A percentile compares a stretch with the other conserved stretches of the same genome.
These are phyloP conservation scores for Prostheceraeus crozeri DNA, from an alignment of 2,888 invertebrate genomes.

Conservation along the genomic window DNA sequence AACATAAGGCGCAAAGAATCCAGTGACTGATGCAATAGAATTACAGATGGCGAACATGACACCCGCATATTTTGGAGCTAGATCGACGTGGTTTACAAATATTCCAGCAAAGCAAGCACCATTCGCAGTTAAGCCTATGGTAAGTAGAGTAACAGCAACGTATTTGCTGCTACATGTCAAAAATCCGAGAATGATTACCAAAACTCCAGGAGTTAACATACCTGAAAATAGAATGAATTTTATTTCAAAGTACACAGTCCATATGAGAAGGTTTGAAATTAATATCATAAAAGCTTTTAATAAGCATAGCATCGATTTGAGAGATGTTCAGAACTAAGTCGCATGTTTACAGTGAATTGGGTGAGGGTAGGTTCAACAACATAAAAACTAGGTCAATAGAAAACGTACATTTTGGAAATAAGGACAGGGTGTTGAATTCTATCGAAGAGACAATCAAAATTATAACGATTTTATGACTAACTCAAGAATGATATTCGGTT, in stretches of 20 bases:
- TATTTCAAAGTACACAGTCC: conserved; percentile 33
- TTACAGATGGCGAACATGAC: conserved; percentile 55
- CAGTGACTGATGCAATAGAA: conserved; percentile 52
- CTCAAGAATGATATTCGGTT: too few species aligned
- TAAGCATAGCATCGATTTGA: too few species aligned
- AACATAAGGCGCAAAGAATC: conserved; percentile 52
- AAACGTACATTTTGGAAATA: too few species aligned
- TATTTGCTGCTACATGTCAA: conserved; percentile 48
- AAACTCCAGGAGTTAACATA: conserved; percentile 47
- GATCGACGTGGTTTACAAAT: conserved; percentile 56
- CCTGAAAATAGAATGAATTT: conserved; percentile 43
- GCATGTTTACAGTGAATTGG: too few species aligned
- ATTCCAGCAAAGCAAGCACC: conserved; percentile 53
- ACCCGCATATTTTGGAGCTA: conserved; percentile 54
- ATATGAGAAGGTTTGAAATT: conserved; percentile 34
- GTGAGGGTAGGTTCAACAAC: too few species aligned
- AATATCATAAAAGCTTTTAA: not conserved
- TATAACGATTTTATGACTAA: too few species aligned
- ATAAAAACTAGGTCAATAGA: too few species aligned
- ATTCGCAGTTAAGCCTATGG: conserved; percentile 48
- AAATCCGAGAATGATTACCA: conserved; percentile 51
- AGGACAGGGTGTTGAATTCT: too few species aligned
- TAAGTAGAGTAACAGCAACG: conserved; percentile 48
- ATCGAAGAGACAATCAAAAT: too few species aligned
- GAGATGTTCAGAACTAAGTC: too few species aligned